Evolutionary conservation across 2,797 vertebrate species (phyloP).

Genomic region (Cryptoprocta ferox): DNA sequence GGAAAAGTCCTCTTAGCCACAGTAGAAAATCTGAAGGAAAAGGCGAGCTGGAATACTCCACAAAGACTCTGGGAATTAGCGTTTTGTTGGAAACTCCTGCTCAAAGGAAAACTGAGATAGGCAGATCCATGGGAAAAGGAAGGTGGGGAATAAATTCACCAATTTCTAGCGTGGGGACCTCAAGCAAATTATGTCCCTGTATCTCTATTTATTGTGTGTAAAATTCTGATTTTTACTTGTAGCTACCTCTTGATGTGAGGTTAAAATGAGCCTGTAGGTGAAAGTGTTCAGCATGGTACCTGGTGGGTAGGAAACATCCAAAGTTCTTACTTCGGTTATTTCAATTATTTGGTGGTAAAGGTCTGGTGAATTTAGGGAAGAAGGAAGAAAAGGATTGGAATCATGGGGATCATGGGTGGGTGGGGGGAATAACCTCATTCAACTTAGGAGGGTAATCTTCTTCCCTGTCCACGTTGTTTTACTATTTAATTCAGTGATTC

Average conservation of each 20-base stretch:
- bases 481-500: background rate
- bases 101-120: background rate
- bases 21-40: background rate
- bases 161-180: background rate
- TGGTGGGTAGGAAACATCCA: background rate
- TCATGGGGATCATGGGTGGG: background rate
- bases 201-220: background rate
- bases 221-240: background rate
- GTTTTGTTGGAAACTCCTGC: background rate
- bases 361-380: background rate
- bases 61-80: background rate
- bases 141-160: background rate
- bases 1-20: background rate
- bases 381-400: background rate
- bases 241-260: background rate
- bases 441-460: background rate
- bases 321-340: background rate
- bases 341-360: conserved; percentile 4
- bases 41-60: background rate
- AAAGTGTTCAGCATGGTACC: background rate
- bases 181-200: background rate
- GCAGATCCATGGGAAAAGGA: background rate
- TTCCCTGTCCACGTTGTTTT: background rate
- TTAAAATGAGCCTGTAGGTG: background rate
- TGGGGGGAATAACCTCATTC: background rate